Evolutionary conservation across 2,797 vertebrate species (phyloP).

Genomic region (Argyrosomus regius): DNA sequence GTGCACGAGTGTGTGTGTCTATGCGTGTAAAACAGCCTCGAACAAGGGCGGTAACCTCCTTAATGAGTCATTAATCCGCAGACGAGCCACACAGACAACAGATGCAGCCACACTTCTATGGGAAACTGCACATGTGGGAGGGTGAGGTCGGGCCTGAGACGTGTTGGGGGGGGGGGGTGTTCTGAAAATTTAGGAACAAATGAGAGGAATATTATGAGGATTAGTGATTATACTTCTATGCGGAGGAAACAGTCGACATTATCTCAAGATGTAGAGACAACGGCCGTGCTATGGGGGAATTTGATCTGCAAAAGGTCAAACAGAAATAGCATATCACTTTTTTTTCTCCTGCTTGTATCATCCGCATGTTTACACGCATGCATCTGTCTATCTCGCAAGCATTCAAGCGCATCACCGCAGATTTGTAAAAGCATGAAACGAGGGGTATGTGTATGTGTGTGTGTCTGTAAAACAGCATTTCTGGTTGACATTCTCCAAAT

Average conservation of each 20-base stretch:
- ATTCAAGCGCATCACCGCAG: conserved; percentile 22
- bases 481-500: conserved; percentile 54
- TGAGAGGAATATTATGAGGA: conserved; percentile 39
- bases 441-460: background rate
- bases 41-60: conserved; percentile 22
- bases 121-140: conserved; percentile 54
- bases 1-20: conserved; percentile 15
- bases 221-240: conserved; percentile 27
- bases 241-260: conserved; percentile 19
- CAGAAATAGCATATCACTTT: conserved; percentile 47
- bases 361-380: conserved; percentile 41
- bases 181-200: background rate
- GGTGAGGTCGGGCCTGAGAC: background rate
- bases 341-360: conserved; percentile 47
- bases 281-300: conserved; percentile 9
- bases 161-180: background rate
- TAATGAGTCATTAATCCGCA: conserved; percentile 69
- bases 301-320: conserved; percentile 70
- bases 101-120: conserved; percentile 54
- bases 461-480: conserved; percentile 17
- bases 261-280: conserved; percentile 42
- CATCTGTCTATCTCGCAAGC: conserved; percentile 26
- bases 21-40: background rate
- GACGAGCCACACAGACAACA: conserved; percentile 58
- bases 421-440: conserved; percentile 55